Evolutionary conservation across 2,797 vertebrate genomes (phyloP).

Genomic region (Notolabrus celidotus): DNA sequence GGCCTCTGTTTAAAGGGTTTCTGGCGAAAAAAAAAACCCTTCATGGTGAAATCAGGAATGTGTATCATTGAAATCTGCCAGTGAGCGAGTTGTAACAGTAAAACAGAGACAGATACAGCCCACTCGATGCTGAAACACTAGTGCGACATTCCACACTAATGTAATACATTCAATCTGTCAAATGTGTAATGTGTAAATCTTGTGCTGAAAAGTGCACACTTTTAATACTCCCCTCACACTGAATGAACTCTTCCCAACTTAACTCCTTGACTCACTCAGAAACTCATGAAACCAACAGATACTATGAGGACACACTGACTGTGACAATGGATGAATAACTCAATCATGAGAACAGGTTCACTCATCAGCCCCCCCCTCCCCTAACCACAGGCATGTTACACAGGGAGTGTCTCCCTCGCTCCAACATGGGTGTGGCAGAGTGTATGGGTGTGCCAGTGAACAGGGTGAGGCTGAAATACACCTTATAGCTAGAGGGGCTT

Average conservation of each 20-base stretch:
- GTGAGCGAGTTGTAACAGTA: conserved; percentile 61
- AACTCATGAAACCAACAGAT: conserved; percentile 31
- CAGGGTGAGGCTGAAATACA: conserved; percentile 53
- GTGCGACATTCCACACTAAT: conserved; percentile 82
- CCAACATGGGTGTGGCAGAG: conserved; percentile 61
- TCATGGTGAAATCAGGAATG: conserved; percentile 72
- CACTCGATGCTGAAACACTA: conserved; percentile 56
- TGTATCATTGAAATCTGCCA: conserved; percentile 52
- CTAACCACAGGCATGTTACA: conserved; percentile 49
- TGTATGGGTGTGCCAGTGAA: conserved; percentile 25
- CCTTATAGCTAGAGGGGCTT: conserved; percentile 36
- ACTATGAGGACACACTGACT: conserved; percentile 6
- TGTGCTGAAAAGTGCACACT: not conserved
- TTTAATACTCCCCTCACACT: not conserved
- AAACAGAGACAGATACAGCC: conserved; percentile 41
- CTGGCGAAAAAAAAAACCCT: conserved; percentile 18
- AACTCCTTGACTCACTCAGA: conserved; percentile 24
- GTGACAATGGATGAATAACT: conserved; percentile 54
- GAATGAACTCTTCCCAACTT: not conserved
- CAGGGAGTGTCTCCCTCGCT: conserved; percentile 68
- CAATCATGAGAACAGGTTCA: conserved; percentile 33
- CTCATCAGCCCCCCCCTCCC: not conserved
- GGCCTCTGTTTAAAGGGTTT: conserved; percentile 16
- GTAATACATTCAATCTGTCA: conserved; percentile 54
- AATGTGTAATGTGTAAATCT: conserved; percentile 8